phyloP scores from a whole-genome alignment of 1,140 invertebrate genomes.

The Diuraphis noxia region DNA sequence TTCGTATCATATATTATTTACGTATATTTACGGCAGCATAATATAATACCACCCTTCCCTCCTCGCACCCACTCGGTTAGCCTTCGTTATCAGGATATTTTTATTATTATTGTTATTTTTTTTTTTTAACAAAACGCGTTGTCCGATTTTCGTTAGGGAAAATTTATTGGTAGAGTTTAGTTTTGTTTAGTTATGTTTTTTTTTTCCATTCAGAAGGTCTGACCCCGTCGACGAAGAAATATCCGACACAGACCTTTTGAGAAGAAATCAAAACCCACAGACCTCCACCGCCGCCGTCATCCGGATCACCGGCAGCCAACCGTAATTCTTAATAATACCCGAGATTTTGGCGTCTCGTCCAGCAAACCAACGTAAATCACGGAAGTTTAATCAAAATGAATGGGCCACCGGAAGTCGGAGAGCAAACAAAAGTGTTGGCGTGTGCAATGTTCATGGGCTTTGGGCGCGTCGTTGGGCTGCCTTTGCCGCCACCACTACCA shows the following conservation, averaged over 20 bases:
- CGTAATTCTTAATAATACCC: constrained; percentile 45
- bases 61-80: not conserved
- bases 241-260: not conserved
- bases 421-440: constrained; percentile 24
- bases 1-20: not conserved
- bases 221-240: not conserved
- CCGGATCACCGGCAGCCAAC: not conserved
- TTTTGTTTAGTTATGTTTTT: not conserved
- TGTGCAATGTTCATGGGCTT: not conserved
- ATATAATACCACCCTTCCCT: not conserved
- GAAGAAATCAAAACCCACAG: constrained; percentile 12
- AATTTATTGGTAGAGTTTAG: not conserved
- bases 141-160: not conserved
- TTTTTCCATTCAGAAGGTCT: not conserved
- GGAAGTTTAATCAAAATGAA: constrained; percentile 50
- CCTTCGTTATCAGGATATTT: not conserved
- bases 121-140: not conserved
- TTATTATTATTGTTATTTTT: not conserved
- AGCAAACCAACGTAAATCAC: constrained; percentile 40
- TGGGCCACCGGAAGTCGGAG: constrained; percentile 17
- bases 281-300: not conserved
- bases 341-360: constrained; percentile 20
- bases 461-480: not conserved
- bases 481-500: too few species aligned
- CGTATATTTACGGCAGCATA: not conserved